phyloP scores from a whole-genome alignment of 2,888 invertebrate genomes.

The Belgica antarctica region DNA sequence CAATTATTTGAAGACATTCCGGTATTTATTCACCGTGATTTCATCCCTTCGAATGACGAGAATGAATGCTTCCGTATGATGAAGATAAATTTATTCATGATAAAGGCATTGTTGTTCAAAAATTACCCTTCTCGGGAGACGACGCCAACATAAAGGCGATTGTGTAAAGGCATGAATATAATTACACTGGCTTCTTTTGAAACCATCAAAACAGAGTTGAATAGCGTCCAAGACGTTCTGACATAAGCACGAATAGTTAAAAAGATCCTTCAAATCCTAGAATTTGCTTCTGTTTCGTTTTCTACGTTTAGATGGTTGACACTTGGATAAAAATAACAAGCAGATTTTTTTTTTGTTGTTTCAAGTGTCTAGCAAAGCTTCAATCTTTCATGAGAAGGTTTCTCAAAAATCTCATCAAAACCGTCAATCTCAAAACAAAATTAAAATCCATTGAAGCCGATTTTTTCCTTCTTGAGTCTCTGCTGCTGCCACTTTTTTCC shows the following conservation, averaged over 20 bases:
- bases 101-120: not conserved
- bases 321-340: no score
- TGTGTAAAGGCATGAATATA: not conserved
- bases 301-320: no score
- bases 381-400: no score
- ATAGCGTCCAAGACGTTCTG: no score
- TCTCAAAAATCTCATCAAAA: not conserved
- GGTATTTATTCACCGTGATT: conserved; percentile 33
- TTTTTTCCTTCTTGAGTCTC: no score
- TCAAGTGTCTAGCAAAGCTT: no score
- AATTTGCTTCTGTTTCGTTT: no score
- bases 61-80: conserved; percentile 9
- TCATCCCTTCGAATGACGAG: not conserved
- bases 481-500: not conserved
- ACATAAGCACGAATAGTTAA: no score
- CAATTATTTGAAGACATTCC: conserved; percentile 37
- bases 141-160: not conserved
- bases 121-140: conserved; percentile 15
- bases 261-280: no score
- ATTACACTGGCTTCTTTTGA: conserved; percentile 6
- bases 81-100: conserved; percentile 28
- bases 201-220: not conserved
- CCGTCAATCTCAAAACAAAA: not conserved
- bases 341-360: no score
- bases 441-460: not conserved